Base-by-base conservation (phyloP, 2,113 vertebrate species). In the Mus spicilegus region DNA sequence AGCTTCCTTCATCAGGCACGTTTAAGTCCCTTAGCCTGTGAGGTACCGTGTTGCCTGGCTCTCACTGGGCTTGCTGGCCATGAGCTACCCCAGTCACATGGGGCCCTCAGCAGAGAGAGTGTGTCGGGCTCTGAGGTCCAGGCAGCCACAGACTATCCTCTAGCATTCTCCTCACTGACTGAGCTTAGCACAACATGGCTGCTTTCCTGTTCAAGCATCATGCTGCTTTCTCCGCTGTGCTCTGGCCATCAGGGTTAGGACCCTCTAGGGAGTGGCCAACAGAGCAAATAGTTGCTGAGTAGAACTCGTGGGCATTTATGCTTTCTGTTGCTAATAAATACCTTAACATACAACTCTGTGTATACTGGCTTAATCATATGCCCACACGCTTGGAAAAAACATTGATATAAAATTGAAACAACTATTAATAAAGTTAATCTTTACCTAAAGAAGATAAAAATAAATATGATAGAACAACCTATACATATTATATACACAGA, bases 21-120 rank as follows among this genome's bases (percentile, higher is more conserved):
- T 3, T 26, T 67, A 49, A 26, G 56, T 39, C 4, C 42, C 39
- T 58, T 10, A 20, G 36, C 13, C 51, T 20, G 2, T 22, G n/a
- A 54, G 72, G 28, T 0, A 19, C 46, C 22, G 13, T 4, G 42
- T 51, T 51, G 7, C 54, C n/a, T 75, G 19, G 5, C 46, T 72
- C 10, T 51, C 24, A 33, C 26, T 22, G 26, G 42, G 39, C 39
- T 8, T 20, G 1, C 24, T 28, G n/a, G 39, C n/a, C 39, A 24
- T 2, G 7, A 26, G 42, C 8, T 5, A 0, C 63, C 28, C 14
- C 16, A 13, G 58, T 30, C 1, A 7, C 39, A 19, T 0, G 5
- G 28, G 36, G 19, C 36, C 49, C 69, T 81, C 11, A 10, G 28
- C 69, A 14, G 9, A 19, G 9, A 19, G 9, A 0, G 0, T 7